Evolutionary conservation across 2,797 vertebrate species (phyloP), one percentile per base, ranked within the genome.

Genomic region (Halcyon leucocephala): DNA sequence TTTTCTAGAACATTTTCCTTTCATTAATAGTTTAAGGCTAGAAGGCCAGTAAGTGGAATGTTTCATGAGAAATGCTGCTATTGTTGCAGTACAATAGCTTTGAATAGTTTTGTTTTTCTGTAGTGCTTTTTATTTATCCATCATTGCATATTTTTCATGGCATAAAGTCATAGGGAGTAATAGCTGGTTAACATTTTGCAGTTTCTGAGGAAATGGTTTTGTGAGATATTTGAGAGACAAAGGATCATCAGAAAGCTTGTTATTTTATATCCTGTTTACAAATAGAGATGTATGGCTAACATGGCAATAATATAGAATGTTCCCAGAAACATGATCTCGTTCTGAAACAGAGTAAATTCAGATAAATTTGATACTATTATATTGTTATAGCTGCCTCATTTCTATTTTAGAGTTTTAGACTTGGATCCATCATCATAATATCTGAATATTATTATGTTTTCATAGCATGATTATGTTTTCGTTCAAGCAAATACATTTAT

Each of bases 1-100:
- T 58, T 76, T 62, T 71, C 60, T 65, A 85, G 87, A 61, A 16
- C 60, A 35, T 90, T 94, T 86, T 95, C 65, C 62, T 71, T 91
- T 81, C 54, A 14, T 88, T 71, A 72, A 28, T 26, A 65, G 49
- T n/a, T 41, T 19, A 61, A 82, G 46, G 6, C 73, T 86, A 39
- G 42, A 79, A 88, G 48, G 35, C 42, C 66, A 89, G 2, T 64
- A 81, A 87, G 57, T 44, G 10, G 55, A 82, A 2, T 89, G 55
- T 70, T 83, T 87, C 29, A 29, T 62, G 42, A 67, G 66, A 70
- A 72, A 13, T 48, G 31, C 80, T 93, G 70, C 89, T 93, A 60
- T 91, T 96, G 87, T 89, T 93, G 39, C 28, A 46, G 16, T 49
- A 86, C 89, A 95, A 82, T 90, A 74, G 71, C 64, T 91, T 77